A percentile compares a stretch with the other conserved stretches of the same genome.
Evolutionary conservation across 1,140 invertebrate genomes (phyloP).

Genomic region (Leptopilina boulardi): DNA sequence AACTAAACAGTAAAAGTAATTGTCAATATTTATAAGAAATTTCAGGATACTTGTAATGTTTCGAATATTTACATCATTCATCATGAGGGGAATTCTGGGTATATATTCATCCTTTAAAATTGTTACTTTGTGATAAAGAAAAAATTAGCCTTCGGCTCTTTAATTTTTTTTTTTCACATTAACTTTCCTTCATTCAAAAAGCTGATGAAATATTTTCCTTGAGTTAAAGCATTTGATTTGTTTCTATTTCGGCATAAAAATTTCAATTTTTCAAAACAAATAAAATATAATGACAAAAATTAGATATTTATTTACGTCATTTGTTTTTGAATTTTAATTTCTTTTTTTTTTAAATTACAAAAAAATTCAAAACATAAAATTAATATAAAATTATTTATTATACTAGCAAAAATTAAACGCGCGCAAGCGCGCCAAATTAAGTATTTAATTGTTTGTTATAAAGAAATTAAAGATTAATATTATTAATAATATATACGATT

Average conservation of each 20-base stretch:
- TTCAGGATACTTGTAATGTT: background rate
- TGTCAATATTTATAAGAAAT: background rate
- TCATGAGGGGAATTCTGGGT: background rate
- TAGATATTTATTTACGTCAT: too few species aligned
- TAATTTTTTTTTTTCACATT: background rate
- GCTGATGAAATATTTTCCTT: conserved; percentile 23
- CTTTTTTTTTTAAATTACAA: too few species aligned
- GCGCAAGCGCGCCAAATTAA: too few species aligned
- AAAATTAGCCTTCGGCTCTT: background rate
- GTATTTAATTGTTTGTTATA: too few species aligned
- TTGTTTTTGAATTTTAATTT: too few species aligned
- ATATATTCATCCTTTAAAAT: conserved; percentile 20
- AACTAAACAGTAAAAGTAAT: background rate
- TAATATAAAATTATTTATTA: too few species aligned
- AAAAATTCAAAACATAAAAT: too few species aligned
- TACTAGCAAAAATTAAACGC: too few species aligned
- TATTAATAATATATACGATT: too few species aligned
- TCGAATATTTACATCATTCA: conserved; percentile 8
- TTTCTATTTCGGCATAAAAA: background rate
- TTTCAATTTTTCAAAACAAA: background rate
- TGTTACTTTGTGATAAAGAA: background rate
- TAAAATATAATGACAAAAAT: too few species aligned
- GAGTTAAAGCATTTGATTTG: background rate
- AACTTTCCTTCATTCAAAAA: background rate
- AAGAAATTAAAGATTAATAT: too few species aligned